These are phyloP conservation scores for Thereva nobilitata DNA, from an alignment of 2,888 invertebrate species.

Conservation along the genomic window DNA sequence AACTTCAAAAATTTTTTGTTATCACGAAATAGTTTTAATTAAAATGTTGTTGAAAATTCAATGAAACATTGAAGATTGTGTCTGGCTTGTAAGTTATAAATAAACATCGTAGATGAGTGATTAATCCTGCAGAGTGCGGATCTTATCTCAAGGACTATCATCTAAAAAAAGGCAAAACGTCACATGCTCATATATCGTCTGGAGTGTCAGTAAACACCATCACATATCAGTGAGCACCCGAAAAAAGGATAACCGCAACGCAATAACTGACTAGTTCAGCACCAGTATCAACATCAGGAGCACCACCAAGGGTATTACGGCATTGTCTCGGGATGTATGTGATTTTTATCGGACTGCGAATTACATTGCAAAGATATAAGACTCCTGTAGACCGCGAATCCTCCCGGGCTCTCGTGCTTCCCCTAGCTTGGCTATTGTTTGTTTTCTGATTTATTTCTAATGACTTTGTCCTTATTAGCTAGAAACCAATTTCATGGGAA, in stretches of 20 bases:
- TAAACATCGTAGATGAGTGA: no score
- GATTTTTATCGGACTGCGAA: slow-evolving; percentile 29
- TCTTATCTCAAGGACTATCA: no score
- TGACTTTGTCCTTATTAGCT: slow-evolving; percentile 48
- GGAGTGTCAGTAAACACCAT: slow-evolving; percentile 15
- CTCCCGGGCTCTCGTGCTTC: slow-evolving; percentile 6
- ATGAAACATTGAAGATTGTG: no score
- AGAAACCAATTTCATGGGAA: slow-evolving; percentile 46
- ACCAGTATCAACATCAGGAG: slow-evolving; percentile 4
- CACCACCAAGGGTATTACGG: neutral
- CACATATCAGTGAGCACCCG: neutral
- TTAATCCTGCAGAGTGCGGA: no score
- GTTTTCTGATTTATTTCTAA: slow-evolving; percentile 47
- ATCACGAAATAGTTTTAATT: no score
- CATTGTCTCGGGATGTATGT: slow-evolving; percentile 28
- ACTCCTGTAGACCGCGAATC: slow-evolving; percentile 8
- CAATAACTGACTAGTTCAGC: slow-evolving; percentile 1
- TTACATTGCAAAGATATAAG: slow-evolving; percentile 23
- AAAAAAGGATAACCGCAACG: slow-evolving; percentile 11
- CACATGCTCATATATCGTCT: slow-evolving; percentile 20
- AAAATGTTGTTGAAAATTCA: no score
- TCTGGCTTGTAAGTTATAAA: no score
- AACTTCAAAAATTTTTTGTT: no score
- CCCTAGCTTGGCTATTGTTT: slow-evolving; percentile 44
- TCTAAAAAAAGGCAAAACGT: no score